phyloP scores from a whole-genome alignment of 2,888 invertebrate species.

The Lysandra bellargus region DNA sequence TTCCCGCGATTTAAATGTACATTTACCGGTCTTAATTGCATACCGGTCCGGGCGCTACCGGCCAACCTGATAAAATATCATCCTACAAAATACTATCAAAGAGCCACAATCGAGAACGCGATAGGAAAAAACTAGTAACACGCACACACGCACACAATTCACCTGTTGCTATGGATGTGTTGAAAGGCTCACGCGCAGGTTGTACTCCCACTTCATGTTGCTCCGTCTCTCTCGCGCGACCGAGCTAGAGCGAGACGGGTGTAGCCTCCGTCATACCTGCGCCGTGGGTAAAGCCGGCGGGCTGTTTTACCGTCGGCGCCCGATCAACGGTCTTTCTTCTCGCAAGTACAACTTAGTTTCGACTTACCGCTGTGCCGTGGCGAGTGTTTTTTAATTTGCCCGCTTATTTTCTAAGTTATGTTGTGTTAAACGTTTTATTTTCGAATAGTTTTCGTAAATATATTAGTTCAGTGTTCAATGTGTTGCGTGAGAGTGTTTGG shows the following conservation, averaged over 20 bases:
- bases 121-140: slow-evolving; percentile 49
- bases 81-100: slow-evolving; percentile 70
- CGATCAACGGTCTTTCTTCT: slow-evolving; percentile 78
- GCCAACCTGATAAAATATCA: slow-evolving; percentile 55
- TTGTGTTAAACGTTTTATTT: slow-evolving; percentile 60
- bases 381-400: slow-evolving; percentile 64
- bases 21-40: slow-evolving; percentile 47
- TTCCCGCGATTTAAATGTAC: slow-evolving; percentile 28
- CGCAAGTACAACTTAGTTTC: slow-evolving; percentile 75
- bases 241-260: slow-evolving; percentile 51
- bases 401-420: slow-evolving; percentile 60
- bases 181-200: slow-evolving; percentile 72
- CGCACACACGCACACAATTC: slow-evolving; percentile 68
- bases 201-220: slow-evolving; percentile 66
- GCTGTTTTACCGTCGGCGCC: slow-evolving; percentile 70
- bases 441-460: slow-evolving; percentile 50
- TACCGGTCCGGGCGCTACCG: slow-evolving; percentile 53
- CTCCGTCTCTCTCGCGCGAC: slow-evolving; percentile 49
- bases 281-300: slow-evolving; percentile 67
- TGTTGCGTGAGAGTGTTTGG: slow-evolving; percentile 49
- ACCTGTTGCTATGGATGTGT: slow-evolving; percentile 73
- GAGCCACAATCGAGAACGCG: slow-evolving; percentile 64
- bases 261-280: slow-evolving; percentile 44
- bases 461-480: slow-evolving; percentile 52
- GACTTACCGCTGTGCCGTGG: slow-evolving; percentile 68